These are phyloP conservation scores for Apteryx owenii DNA, from an alignment of 2,113 vertebrate species.

Conservation along the genomic window DNA sequence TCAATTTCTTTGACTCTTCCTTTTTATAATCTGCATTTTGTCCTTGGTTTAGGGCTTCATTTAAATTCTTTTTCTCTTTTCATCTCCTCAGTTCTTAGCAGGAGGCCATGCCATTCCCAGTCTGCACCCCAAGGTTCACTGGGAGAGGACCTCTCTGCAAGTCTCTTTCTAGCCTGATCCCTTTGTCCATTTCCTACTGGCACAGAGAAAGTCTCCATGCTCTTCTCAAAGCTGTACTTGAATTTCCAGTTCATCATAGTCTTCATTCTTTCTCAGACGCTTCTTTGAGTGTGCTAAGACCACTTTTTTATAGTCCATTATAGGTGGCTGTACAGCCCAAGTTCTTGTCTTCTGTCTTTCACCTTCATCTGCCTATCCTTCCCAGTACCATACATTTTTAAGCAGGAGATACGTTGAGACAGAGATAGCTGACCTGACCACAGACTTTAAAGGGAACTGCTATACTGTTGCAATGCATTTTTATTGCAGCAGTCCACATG, in stretches of 20 bases:
- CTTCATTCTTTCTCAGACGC: background rate
- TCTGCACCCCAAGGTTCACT: background rate
- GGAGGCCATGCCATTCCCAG: background rate
- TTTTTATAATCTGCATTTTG: background rate
- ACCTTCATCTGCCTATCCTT: background rate
- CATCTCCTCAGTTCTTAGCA: background rate
- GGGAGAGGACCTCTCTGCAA: background rate
- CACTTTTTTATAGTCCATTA: background rate
- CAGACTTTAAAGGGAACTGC: background rate
- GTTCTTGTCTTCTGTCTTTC: background rate
- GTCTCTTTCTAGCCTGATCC: background rate
- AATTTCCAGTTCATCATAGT: background rate
- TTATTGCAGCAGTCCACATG: background rate
- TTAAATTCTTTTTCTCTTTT: background rate
- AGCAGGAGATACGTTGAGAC: background rate
- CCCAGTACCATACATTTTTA: background rate
- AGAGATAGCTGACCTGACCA: background rate
- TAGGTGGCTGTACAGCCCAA: background rate
- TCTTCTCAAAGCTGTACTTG: background rate
- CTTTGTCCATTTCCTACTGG: background rate
- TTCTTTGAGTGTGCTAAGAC: background rate
- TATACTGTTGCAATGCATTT: background rate
- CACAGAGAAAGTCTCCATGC: background rate
- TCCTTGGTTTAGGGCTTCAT: background rate
- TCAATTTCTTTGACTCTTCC: fast-evolving